phyloP scores from a whole-genome alignment of 2,797 vertebrate genomes.

The Cygnus olor region DNA sequence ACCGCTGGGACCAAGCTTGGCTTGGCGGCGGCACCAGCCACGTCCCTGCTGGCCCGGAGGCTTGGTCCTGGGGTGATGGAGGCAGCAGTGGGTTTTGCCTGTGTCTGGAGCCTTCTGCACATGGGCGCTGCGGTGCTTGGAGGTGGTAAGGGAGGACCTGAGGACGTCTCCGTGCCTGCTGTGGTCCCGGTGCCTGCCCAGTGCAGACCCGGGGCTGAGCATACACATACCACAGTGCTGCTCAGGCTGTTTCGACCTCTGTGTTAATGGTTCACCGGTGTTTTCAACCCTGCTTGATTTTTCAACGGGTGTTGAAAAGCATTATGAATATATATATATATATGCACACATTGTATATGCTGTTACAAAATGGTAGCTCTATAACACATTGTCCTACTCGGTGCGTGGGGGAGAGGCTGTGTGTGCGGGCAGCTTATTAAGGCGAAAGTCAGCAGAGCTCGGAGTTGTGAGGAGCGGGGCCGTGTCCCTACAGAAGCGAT shows the following conservation, averaged over 20 bases:
- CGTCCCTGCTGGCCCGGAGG: rapidly evolving
- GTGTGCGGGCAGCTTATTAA: rapidly evolving
- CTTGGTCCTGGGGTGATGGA: rapidly evolving
- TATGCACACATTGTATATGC: too few species aligned
- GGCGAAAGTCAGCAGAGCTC: too few species aligned
- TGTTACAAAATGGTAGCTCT: not conserved
- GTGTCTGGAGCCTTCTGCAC: rapidly evolving
- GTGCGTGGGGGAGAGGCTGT: not conserved
- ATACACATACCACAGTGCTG: rapidly evolving
- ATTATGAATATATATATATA: too few species aligned
- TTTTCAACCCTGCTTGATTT: not conserved
- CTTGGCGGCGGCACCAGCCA: rapidly evolving
- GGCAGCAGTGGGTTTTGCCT: not conserved
- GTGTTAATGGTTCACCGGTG: not conserved
- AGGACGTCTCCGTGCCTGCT: not conserved
- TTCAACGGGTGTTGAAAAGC: not conserved
- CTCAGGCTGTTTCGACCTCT: not conserved
- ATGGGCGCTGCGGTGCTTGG: not conserved
- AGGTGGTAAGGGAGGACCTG: not conserved
- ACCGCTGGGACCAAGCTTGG: not conserved
- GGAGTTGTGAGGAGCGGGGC: not conserved
- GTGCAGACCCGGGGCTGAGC: not conserved
- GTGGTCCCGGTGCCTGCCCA: not conserved
- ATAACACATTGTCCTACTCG: not conserved
- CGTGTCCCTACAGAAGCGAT: not conserved